These are phyloP conservation scores for Heliconius sara DNA, from an alignment of 2,888 invertebrate species.

Conservation along the genomic window DNA sequence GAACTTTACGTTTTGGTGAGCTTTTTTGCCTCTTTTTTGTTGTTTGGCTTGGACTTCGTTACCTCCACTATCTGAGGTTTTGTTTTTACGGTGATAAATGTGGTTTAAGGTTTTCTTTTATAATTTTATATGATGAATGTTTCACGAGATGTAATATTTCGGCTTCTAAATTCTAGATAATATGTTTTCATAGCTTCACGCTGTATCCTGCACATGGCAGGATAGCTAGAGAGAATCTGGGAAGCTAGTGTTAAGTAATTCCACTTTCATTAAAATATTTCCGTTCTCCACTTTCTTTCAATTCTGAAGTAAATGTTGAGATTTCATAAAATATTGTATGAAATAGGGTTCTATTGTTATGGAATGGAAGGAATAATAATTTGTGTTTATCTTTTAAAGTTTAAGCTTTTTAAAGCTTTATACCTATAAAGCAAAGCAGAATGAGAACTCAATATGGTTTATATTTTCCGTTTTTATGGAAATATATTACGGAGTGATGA, in stretches of 20 bases:
- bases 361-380: too few relatives aligned
- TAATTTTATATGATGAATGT: neutral
- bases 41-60: conserved; percentile 39
- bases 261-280: neutral
- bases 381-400: too few relatives aligned
- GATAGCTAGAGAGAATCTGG: neutral
- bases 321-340: too few relatives aligned
- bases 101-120: neutral
- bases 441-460: too few relatives aligned
- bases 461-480: too few relatives aligned
- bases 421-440: too few relatives aligned
- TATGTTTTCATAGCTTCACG: neutral
- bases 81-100: conserved; percentile 20
- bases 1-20: conserved; percentile 41
- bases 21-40: neutral
- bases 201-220: neutral
- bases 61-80: conserved; percentile 19
- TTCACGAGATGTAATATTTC: neutral
- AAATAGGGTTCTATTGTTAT: too few relatives aligned
- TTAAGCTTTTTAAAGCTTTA: too few relatives aligned
- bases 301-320: too few relatives aligned
- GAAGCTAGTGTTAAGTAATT: neutral
- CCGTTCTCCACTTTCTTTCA: neutral
- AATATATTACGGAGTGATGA: too few relatives aligned
- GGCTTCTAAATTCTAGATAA: neutral